phyloP scores from a whole-genome alignment of 2,113 vertebrate genomes.

The Leucopsar rothschildi region DNA sequence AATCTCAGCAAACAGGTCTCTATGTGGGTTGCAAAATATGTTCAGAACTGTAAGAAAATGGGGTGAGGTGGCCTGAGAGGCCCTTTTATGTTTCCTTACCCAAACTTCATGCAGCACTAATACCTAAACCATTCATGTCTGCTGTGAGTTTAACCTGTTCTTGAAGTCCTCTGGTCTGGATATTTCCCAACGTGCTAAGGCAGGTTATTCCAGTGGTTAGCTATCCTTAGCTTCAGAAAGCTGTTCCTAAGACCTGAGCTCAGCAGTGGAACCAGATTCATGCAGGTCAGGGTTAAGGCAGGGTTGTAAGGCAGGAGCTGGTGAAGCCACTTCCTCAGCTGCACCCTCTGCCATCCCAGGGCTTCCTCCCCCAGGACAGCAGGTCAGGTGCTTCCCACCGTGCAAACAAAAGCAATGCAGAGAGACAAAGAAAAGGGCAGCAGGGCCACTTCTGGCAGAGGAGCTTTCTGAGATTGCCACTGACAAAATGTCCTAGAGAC shows the following conservation, averaged over 20 bases:
- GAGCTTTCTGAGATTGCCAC: not conserved
- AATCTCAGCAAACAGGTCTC: not conserved
- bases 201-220: not conserved
- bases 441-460: constrained; percentile 2
- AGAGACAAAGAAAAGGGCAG: constrained; percentile 32
- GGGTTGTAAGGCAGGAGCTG: not conserved
- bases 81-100: not conserved
- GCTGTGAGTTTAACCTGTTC: not conserved
- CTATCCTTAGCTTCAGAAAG: not conserved
- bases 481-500: constrained; percentile 39
- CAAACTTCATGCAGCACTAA: not conserved
- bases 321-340: rapidly evolving
- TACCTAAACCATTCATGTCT: not conserved
- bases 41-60: not conserved
- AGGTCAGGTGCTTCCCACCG: not conserved
- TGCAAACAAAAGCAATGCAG: not conserved
- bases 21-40: not conserved
- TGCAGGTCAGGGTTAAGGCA: not conserved
- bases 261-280: not conserved
- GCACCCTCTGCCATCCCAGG: not conserved
- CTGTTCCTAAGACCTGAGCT: not conserved
- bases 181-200: not conserved
- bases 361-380: not conserved
- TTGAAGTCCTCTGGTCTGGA: not conserved
- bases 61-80: not conserved